These are phyloP conservation scores for Petrocephalus sullivani DNA, from an alignment of 2,797 vertebrate species.

Conservation along the genomic window DNA sequence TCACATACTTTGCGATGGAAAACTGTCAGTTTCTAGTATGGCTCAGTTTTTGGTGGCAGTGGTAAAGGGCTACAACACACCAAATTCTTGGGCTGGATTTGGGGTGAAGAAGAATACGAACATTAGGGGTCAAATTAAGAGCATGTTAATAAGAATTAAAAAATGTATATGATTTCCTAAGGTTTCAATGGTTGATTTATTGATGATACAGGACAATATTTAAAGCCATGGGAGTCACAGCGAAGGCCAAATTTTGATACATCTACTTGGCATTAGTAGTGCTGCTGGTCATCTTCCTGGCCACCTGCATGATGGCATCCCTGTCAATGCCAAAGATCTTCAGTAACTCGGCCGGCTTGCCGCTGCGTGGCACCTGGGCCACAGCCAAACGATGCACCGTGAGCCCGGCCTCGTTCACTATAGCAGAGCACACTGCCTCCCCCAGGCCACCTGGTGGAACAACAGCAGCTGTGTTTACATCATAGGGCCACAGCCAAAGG, in stretches of 20 bases:
- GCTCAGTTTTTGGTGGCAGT: not conserved
- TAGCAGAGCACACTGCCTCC: conserved; percentile 63
- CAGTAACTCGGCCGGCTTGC: conserved; percentile 71
- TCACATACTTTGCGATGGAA: not conserved
- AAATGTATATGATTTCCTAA: not conserved
- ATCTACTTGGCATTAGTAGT: conserved; percentile 53
- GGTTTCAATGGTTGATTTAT: conserved; percentile 21
- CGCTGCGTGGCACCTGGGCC: conserved; percentile 66
- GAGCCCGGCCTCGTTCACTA: conserved; percentile 63
- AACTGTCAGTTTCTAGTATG: not conserved
- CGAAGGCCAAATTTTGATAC: not conserved
- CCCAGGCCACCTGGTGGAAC: conserved; percentile 68
- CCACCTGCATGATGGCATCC: conserved; percentile 67
- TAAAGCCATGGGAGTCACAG: not conserved
- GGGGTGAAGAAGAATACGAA: not conserved
- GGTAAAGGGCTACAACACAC: not conserved
- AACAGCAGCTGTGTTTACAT: not conserved
- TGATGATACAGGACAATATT: not conserved
- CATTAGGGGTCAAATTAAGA: not conserved
- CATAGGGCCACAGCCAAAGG: not conserved
- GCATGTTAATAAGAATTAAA: conserved; percentile 12
- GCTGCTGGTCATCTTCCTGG: conserved; percentile 58
- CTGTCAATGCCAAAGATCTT: conserved; percentile 76
- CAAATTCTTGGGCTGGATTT: not conserved
- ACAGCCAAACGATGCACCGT: conserved; percentile 66